Evolutionary conservation across 2,113 vertebrate species (phyloP), one percentile per base, ranked within the genome.

Genomic region (Podarcis muralis): DNA sequence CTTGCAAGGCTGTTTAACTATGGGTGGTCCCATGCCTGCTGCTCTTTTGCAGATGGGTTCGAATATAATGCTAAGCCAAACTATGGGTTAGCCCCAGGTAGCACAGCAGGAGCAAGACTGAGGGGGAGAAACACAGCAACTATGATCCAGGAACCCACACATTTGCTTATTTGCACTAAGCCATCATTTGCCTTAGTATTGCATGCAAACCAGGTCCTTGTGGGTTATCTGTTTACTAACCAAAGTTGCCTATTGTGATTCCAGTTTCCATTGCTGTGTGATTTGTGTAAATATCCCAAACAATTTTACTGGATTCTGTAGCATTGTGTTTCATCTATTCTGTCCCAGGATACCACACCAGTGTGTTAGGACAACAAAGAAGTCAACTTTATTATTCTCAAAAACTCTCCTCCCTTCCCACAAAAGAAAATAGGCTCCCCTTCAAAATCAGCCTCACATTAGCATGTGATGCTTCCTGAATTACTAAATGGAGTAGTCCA

Each of bases 401-500:
- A 48, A 74, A 25, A 62, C 53, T 62, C 6, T 75, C 32, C 75
- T 22, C n/a, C 62, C 16, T 62, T 32, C 48, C 25, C 71, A 37
- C 32, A 1, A 32, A 18, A 22, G 22, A 16, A 11, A 32, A 69
- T 6, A 32, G 11, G 25, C 25, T 85, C 71, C 32, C 81, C 65
- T 90, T 87, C 23, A 57, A 85, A 75, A 85, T 66, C 82, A 86
- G 30, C 57, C 83, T 22, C 3, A 9, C 81, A 1, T 71, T 25
- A 32, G 76, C 53, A 6, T 84, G 15, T n/a, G 32, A 23, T 43
- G 15, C 57, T 59, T 85, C 91, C 84, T 59, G n/a, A 84, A 66
- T 86, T 16, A 76, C 25, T 48, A 89, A 92, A 91, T 13, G 0
- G 25, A 18, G n/a, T 90, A 16, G 74, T 3, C 57, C 59, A 91